A percentile compares a stretch with the other conserved stretches of the same genome.
phyloP scores from a whole-genome alignment of 2,888 invertebrate species.

The Abrostola triplasia region DNA sequence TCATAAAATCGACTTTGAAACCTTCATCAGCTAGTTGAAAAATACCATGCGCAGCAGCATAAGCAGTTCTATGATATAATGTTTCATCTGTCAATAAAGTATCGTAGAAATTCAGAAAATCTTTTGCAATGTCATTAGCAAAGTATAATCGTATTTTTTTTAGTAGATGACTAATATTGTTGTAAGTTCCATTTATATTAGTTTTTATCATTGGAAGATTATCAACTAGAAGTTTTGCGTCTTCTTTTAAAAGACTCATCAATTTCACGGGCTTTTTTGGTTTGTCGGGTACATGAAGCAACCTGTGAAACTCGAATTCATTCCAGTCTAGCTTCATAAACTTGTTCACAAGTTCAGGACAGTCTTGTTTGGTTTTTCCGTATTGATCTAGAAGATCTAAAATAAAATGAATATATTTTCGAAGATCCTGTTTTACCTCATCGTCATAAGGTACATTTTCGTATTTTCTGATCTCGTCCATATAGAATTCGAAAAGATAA shows the following conservation, averaged over 20 bases:
- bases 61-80: conserved; percentile 13
- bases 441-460: conserved; percentile 47
- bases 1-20: conserved; percentile 61
- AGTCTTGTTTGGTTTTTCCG: conserved; percentile 60
- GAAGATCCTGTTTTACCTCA: conserved; percentile 42
- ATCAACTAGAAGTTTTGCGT: conserved; percentile 30
- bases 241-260: conserved; percentile 32
- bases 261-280: conserved; percentile 11
- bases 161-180: conserved; percentile 58
- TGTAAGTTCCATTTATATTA: conserved; percentile 12
- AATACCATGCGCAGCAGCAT: conserved; percentile 57
- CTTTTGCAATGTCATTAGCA: conserved; percentile 62
- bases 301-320: conserved; percentile 27
- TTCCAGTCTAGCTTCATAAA: conserved; percentile 59
- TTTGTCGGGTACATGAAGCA: conserved; percentile 2
- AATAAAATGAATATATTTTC: conserved; percentile 44
- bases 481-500: conserved; percentile 55
- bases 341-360: conserved; percentile 62
- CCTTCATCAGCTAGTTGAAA: conserved; percentile 62
- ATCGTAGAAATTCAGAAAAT: conserved; percentile 59
- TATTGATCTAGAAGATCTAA: conserved; percentile 55
- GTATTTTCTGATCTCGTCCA: conserved; percentile 53
- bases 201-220: conserved; percentile 29
- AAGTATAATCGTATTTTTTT: conserved; percentile 72
- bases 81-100: conserved; percentile 37